These are phyloP conservation scores for Pocillopora grandis DNA, from an alignment of 92 coral and sea anemone species.

Conservation along the genomic window DNA sequence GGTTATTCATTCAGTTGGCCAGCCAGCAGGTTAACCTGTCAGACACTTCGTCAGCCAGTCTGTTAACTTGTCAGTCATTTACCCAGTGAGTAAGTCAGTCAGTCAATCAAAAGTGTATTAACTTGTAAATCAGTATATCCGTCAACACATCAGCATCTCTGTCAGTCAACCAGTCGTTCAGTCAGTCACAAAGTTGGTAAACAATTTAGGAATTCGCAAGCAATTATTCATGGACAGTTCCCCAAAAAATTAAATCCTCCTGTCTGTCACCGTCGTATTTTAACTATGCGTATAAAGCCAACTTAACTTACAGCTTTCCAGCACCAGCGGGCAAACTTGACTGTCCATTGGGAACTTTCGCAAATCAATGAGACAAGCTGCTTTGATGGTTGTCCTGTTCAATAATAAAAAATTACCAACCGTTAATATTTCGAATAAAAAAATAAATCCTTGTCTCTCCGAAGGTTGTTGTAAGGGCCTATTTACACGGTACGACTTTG, in stretches of 20 bases:
- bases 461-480: too few relatives aligned
- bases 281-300: not conserved
- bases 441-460: too few relatives aligned
- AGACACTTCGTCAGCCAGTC: not conserved
- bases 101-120: not conserved
- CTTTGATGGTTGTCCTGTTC: constrained; percentile 60
- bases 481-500: too few relatives aligned
- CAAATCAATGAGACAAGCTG: constrained; percentile 72
- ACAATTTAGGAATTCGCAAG: not conserved
- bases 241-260: not conserved
- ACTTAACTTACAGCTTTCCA: constrained; percentile 77
- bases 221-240: not conserved
- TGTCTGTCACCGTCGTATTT: not conserved
- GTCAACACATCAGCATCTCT: not conserved
- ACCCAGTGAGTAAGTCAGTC: not conserved
- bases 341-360: constrained; percentile 76
- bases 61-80: not conserved
- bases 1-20: not conserved
- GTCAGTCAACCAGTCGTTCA: not conserved
- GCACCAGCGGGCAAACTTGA: constrained; percentile 67
- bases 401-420: not conserved
- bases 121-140: not conserved
- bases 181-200: not conserved
- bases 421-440: too few relatives aligned
- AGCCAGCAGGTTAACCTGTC: not conserved